Percentiles rank a stretch among this genome's conserved stretches.
Evolutionary conservation across 2,113 vertebrate species (phyloP).

Genomic region (human): DNA sequence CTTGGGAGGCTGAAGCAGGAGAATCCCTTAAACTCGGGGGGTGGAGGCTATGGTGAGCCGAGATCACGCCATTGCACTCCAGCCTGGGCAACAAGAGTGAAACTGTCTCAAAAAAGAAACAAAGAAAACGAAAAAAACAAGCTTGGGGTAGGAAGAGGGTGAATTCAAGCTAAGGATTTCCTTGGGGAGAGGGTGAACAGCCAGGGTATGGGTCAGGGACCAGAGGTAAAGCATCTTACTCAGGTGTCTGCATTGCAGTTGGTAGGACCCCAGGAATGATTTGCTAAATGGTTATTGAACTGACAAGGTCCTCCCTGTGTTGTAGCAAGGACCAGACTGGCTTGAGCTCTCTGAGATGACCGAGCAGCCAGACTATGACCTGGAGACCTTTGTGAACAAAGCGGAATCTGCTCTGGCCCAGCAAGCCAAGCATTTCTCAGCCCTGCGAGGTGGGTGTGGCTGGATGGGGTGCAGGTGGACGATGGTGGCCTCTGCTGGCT

Average conservation of each 20-base stretch:
- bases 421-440: constrained; percentile 73
- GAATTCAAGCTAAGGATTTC: neutral
- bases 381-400: constrained; percentile 84
- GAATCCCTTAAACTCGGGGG: too few species aligned
- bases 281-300: constrained; percentile 28
- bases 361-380: constrained; percentile 85
- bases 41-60: too few species aligned
- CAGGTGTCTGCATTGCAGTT: neutral
- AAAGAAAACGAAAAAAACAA: neutral
- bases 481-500: neutral
- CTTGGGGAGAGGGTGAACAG: neutral
- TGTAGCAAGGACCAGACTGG: constrained; percentile 79
- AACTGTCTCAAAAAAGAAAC: too few species aligned
- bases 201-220: neutral
- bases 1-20: too few species aligned
- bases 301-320: constrained; percentile 28
- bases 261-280: neutral
- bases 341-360: constrained; percentile 82
- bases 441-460: constrained; percentile 77
- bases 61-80: too few species aligned
- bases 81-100: too few species aligned
- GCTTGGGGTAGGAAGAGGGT: neutral
- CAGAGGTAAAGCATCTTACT: neutral
- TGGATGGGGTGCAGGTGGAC: fast-evolving
- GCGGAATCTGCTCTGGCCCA: constrained; percentile 78